Base-by-base conservation (phyloP, 1,140 invertebrate genomes). In the Zelostemma sp. region DNA sequence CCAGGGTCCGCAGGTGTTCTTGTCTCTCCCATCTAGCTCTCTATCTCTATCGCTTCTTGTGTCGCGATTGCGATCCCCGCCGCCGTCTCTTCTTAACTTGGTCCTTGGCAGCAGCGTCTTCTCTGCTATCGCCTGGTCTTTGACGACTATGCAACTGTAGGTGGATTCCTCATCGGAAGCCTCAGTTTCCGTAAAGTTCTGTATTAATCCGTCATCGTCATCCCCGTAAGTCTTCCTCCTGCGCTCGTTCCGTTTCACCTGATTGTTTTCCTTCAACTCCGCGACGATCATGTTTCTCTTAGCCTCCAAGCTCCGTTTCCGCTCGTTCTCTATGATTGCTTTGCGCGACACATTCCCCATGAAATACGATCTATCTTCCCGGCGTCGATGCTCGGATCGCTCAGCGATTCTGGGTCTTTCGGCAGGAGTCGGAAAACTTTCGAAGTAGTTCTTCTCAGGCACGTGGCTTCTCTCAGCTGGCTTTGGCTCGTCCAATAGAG, bases 1-100 rank as follows among this genome's bases (percentile, higher is more conserved):
- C 94, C 94, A 96, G 0, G 93, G 93, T 0, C 93, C 93, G 78
- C 93, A 95, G 59, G 92, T 92, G 68, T 92, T 91, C 25, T 86
- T 85, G 17, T 86, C 80, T 66, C 81, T 68, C 41, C 76, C 76
- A 68, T 86, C 74, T 2, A 78, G 79, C 40, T 83, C 78, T 9
- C 87, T 89, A 18, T 43, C 14, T 51, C 51, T 25, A 9, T 53
- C 12, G 49, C 16, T 6, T 61, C 51, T 41, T 31, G 17, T 49
- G 1, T 5, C 74, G 56, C 68, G 68, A 17, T 78, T 79, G 61
- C 80, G 64, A 45, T 79, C 78, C 49, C 81, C 67, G 69, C 85
- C 77, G n/a, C 82, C 84, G 28, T 86, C 82, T 35, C 88, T 89
- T 35, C 89, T 81, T 1, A 93, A 81, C 72, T 92, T 92, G 0